phyloP scores from a whole-genome alignment of 2,113 vertebrate genomes.

The Ctenomys sociabilis region DNA sequence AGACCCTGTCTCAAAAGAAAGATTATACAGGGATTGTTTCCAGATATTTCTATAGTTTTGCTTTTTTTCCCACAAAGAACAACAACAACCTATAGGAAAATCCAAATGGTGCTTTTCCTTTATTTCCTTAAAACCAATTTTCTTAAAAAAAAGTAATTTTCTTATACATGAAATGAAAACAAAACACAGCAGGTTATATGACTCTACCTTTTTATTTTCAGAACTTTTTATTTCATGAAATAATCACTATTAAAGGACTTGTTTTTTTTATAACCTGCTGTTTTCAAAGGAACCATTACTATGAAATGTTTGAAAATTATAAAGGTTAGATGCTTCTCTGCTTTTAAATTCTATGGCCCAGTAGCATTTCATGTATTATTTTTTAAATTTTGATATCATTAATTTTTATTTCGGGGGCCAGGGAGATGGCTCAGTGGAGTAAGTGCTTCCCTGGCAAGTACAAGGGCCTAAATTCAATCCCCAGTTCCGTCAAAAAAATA shows the following conservation, averaged over 20 bases:
- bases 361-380: not conserved
- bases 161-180: slow-evolving; percentile 30
- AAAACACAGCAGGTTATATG: not conserved
- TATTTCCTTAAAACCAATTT: slow-evolving; percentile 9
- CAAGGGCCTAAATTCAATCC: too few relatives aligned
- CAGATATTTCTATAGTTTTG: not conserved
- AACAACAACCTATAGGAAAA: not conserved
- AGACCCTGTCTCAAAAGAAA: too few relatives aligned
- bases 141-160: slow-evolving; percentile 27
- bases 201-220: slow-evolving; percentile 11
- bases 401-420: too few relatives aligned
- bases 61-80: slow-evolving; percentile 1
- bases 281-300: slow-evolving; percentile 49
- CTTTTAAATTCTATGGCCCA: not conserved
- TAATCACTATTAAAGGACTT: not conserved
- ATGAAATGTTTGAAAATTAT: slow-evolving; percentile 46
- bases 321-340: not conserved
- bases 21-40: not conserved
- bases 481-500: too few relatives aligned
- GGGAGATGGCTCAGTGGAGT: too few relatives aligned
- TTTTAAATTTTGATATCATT: slow-evolving; percentile 15
- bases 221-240: not conserved
- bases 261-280: not conserved
- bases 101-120: not conserved
- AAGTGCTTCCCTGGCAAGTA: too few relatives aligned